phyloP scores from a whole-genome alignment of 2,888 invertebrate species.

The Oligia strigilis region DNA sequence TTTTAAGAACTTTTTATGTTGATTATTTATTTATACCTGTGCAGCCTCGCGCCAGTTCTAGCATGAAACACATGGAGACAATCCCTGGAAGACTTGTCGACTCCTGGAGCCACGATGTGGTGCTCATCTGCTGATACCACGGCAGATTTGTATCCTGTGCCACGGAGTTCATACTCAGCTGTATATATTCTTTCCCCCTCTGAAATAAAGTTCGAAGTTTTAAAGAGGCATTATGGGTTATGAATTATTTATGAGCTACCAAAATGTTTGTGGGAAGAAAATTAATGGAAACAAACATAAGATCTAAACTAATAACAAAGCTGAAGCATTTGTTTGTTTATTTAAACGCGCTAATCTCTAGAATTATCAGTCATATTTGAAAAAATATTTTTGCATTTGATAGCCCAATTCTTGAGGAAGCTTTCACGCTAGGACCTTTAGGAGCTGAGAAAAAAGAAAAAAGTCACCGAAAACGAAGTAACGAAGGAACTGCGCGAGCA shows the following conservation, averaged over 20 bases:
- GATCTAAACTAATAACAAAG: background rate
- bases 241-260: background rate
- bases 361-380: too few species aligned
- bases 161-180: slow-evolving; percentile 95
- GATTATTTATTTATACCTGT: slow-evolving; percentile 69
- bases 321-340: background rate
- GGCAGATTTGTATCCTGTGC: slow-evolving; percentile 93
- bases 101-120: slow-evolving; percentile 94
- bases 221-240: too few species aligned
- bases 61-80: slow-evolving; percentile 96
- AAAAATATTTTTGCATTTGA: too few species aligned
- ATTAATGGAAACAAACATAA: background rate
- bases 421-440: too few species aligned
- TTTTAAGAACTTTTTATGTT: too few species aligned
- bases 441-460: too few species aligned
- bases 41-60: slow-evolving; percentile 92
- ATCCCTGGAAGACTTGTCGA: slow-evolving; percentile 95
- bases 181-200: slow-evolving; percentile 95
- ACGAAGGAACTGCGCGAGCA: too few species aligned
- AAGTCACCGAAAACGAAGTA: too few species aligned
- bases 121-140: slow-evolving; percentile 96
- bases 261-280: background rate
- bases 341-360: background rate
- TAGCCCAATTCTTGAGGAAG: too few species aligned
- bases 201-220: slow-evolving; percentile 66